Base-by-base conservation (phyloP, 2,888 invertebrate species). In the Cordilura impudica region DNA sequence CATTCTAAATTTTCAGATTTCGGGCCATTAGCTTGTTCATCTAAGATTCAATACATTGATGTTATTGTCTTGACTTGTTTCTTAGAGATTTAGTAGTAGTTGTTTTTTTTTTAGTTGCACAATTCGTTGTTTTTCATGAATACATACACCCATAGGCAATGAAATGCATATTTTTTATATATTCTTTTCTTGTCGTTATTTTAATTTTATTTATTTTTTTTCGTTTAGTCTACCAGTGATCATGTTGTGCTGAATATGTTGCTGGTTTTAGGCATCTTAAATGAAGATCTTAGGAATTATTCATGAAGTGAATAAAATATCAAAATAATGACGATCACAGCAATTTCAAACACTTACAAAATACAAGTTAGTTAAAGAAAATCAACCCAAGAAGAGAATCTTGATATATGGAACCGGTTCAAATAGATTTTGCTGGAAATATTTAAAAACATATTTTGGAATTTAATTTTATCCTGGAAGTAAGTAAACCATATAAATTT, bases 241-340 rank as follows among this genome's bases (percentile, higher is more conserved):
- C 39, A 54, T 54, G 47, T 61, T 53, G 53, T 19, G 16, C 16
- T 39, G 3, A 16, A 63, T 49, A 23, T 26, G 10, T 21, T 71
- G 18, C n/a, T n/a, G 12, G n/a, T 29, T 49, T 65, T 29, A 1
- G 71, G 35, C 31, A 65, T 53, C n/a, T 6, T 10, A 76, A 53
- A 47, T 54, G 53, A 66, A 66, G 35, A 51, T 65, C 5, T 39
- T 14, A 26, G 47, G 58, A 70, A 70, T 65, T 70, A 70, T 76
- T 60, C 58, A 76, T 76, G 58, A 76, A 76, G 58, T 53, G 31
- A 51, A 76, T 76, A 58, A 58, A 51, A 47, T 39, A 21, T 63
- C n/a, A 43, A 63, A 63, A 49, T 47, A 56, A 26, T 31, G n/a
- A 60, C 39, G 39, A 66, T 58, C 19, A 51, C 8, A 26, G 16